Evolutionary conservation across 2,113 vertebrate genomes (phyloP).

Genomic region (Xyrauchen texanus): DNA sequence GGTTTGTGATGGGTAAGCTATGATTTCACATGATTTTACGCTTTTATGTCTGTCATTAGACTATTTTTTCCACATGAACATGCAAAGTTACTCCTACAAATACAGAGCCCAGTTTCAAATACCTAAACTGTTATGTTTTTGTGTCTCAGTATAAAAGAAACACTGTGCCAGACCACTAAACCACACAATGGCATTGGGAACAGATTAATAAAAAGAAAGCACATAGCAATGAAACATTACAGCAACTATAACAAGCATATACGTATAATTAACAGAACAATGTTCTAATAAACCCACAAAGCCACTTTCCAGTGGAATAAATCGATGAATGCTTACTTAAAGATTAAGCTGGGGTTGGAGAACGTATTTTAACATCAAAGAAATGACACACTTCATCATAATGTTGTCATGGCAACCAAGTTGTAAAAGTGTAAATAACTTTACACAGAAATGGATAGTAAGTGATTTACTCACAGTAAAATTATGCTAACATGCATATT

Average conservation of each 20-base stretch:
- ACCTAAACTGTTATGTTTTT: background rate
- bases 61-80: background rate
- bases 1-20: no score
- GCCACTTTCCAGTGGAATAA: no score
- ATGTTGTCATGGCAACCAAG: no score
- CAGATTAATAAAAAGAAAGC: background rate
- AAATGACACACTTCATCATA: background rate
- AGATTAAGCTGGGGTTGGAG: background rate
- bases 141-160: background rate
- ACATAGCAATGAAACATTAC: background rate
- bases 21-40: background rate
- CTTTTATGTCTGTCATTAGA: background rate
- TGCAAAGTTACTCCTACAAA: background rate
- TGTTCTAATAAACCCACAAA: no score
- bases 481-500: no score
- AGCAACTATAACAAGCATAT: background rate
- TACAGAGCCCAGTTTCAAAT: background rate
- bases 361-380: background rate
- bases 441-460: no score
- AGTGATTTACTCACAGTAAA: no score
- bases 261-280: no score
- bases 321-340: background rate
- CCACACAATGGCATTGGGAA: background rate
- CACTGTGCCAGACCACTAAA: conserved; percentile 11
- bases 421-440: no score